Evolutionary conservation across 2,113 vertebrate genomes (phyloP), one percentile per base, ranked within the genome.

Genomic region (Myocastor coypus): DNA sequence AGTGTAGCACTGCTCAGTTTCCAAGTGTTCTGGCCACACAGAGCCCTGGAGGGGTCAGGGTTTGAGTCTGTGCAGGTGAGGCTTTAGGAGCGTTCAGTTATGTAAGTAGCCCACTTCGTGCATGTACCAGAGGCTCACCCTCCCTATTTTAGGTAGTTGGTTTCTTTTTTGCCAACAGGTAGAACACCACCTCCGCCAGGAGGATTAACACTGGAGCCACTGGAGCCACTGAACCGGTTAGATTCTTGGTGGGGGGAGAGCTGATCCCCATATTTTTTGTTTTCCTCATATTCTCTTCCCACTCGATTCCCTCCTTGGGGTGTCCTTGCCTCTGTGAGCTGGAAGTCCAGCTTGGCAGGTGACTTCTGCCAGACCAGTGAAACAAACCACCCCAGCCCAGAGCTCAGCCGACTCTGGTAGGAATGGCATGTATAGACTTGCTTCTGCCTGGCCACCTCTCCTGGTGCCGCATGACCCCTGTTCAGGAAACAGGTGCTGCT

Each of bases 401-500:
- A 28, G 11, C 6, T 0, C 32, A 4, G 32, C n/a, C 7, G 0
- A 17, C 37, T 81, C 77, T 37, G 3, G 19, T 22, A 19, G 17
- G 83, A 24, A 37, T 50, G 55, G 52, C 7, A 4, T 24, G 32
- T 5, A 50, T 24, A 9, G 40, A 26, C 50, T 26, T 28, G 6
- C 34, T 69, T 87, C 34, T 26, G 7, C 3, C 64, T 0, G 42
- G 3, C n/a, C 40, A 57, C 90, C 40, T 69, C 28, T 32, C 69
- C 59, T 26, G 12, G 85, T 24, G 26, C 16, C 2, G 20, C 32
- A 8, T 3, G 0, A 8, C 28, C 37, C 32, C 77, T 30, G 17
- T 32, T 77, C 30, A 50, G 77, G 59, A 88, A 40, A 5, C 57
- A n/a, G 64, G 71, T 37, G 57, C 87, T 40, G 13, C 80, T 19